Conservation (phyloP, 2,797 vertebrate genomes). For the Gallinago solitaria region DNA sequence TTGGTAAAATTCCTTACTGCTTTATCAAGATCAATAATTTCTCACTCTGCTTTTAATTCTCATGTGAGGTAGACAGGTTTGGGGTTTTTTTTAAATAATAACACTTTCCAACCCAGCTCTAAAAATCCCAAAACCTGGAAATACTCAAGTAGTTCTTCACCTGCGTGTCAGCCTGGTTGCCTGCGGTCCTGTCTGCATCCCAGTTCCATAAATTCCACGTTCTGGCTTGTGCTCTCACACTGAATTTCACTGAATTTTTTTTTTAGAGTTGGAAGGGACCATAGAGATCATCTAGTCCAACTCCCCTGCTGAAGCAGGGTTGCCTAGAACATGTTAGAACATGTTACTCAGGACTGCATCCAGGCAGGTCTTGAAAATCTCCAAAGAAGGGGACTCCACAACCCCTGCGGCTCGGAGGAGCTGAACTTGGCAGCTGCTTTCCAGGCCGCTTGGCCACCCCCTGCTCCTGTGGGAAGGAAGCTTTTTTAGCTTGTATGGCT, state of each 20-base stretch:
- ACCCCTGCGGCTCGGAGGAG: not conserved
- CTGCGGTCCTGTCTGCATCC: not conserved
- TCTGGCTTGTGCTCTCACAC: not conserved
- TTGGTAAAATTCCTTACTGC: not conserved
- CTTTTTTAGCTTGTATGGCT: not conserved
- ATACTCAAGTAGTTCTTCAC: not conserved
- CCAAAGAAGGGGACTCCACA: too few species aligned
- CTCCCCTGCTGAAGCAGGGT: too few species aligned
- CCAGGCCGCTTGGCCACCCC: not conserved
- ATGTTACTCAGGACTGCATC: too few species aligned
- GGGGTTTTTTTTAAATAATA: not conserved
- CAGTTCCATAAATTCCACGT: not conserved
- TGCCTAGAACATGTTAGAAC: too few species aligned
- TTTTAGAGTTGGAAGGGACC: too few species aligned
- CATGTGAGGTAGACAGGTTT: not conserved
- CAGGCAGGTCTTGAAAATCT: too few species aligned
- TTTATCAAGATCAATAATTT: not conserved
- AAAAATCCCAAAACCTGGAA: not conserved
- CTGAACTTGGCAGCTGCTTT: not conserved
- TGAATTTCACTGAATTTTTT: too few species aligned
- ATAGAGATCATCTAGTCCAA: too few species aligned
- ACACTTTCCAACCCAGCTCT: not conserved
- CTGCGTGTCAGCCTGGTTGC: fast-evolving
- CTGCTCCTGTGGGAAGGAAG: not conserved
- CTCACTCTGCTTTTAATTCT: not conserved